Evolutionary conservation across 1,140 invertebrate species (phyloP), one percentile per base, ranked within the genome.

Genomic region (Procambarus virginalis): DNA sequence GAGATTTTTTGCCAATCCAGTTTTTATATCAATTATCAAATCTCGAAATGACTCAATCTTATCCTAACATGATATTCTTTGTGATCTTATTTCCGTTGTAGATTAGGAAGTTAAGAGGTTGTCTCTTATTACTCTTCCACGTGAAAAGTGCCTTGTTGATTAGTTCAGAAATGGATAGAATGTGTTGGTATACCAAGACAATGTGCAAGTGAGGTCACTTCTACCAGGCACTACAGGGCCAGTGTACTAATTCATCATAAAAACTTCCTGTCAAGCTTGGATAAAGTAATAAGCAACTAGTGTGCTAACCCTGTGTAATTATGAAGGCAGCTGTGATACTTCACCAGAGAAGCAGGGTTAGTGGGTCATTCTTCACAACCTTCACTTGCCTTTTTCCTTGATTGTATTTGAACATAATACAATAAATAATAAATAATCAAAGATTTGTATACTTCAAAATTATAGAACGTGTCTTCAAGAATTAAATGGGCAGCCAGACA

Each of bases 141-240:
- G 68, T 73, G 22, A 73, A 73, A 73, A 73, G 68, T 73, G 68
- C 68, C 68, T 73, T 73, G 68, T 73, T 73, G 22, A 73, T 73
- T 73, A 73, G 68, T 73, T 73, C 68, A 73, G 68, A 73, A 73
- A 34, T n/a, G 68, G n/a, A 73, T 20, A 68, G 20, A 34, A 34
- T 73, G n/a, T 73, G 2, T 4, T 73, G 68, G 68, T 73, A 73
- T n/a, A n/a, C 68, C 20, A 73, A 73, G 68, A 6, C 2, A 73
- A 55, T 9, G 8, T 55, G 12, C 12, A 55, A 55, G 51, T 55
- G 8, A 9, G 51, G 51, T 55, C 51, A 55, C 51, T 55, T 55
- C 51, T 55, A 55, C 51, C 8, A 64, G 17, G 17, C 2, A 64
- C 20, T 5, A 64, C 12, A 64, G 14, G 4, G 60, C 10, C 17